A percentile compares a stretch with the other conserved stretches of the same genome.
Evolutionary conservation across 2,113 vertebrate species (phyloP).

Genomic region (Empidonax traillii): DNA sequence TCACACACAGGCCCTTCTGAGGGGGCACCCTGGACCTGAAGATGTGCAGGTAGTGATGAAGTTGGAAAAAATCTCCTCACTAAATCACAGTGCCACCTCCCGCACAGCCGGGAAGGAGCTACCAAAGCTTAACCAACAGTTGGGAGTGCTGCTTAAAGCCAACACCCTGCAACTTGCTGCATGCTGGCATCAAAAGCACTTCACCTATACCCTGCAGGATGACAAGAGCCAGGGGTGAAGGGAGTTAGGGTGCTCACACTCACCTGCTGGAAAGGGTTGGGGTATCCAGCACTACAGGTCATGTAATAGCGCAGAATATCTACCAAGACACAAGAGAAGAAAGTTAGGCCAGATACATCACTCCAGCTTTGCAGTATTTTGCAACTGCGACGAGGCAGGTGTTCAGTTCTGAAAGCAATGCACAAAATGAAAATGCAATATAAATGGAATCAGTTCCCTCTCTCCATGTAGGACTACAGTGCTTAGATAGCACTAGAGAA

Average conservation of each 20-base stretch:
- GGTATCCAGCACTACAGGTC: conserved; percentile 80
- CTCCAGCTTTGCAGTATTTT: neutral
- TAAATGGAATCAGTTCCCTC: neutral
- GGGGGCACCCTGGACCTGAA: neutral
- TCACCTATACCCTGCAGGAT: neutral
- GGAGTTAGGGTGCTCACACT: neutral
- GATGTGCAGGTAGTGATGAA: neutral
- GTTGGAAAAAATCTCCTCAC: neutral
- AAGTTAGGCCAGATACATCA: neutral
- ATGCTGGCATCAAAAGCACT: neutral
- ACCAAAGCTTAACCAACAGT: neutral
- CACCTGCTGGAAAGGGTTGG: conserved; percentile 98
- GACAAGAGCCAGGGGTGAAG: neutral
- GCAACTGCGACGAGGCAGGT: neutral
- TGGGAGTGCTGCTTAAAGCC: neutral
- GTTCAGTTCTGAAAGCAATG: neutral
- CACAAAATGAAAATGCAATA: neutral
- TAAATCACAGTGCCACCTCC: neutral
- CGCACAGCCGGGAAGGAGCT: neutral
- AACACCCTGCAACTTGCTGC: neutral
- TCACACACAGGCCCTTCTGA: neutral
- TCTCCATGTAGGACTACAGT: neutral
- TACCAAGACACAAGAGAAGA: conserved; percentile 54
- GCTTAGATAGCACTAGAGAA: neutral
- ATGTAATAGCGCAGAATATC: conserved; percentile 92